Evolutionary conservation across 2,797 vertebrate genomes (phyloP), one percentile per base, ranked within the genome.

Genomic region (Eulemur rubriventer): DNA sequence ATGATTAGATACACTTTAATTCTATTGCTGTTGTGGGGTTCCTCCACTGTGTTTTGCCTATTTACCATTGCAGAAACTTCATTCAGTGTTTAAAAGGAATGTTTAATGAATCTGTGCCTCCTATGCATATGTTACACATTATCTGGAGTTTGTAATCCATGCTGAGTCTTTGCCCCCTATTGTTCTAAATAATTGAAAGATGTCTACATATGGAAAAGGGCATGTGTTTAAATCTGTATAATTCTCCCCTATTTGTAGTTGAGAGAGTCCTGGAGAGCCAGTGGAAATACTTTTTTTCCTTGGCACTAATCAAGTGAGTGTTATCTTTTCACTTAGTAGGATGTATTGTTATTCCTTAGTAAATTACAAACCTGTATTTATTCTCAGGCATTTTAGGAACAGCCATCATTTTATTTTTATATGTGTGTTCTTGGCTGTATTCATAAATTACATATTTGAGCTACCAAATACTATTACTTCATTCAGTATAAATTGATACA

Each of bases 391-490:
- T 89, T 96, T 92, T 91, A 91, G 92, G 33, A 91, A 65, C 52
- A 91, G 85, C 85, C 65, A 86, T 86, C 81, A 79, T 88, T 89
- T 90, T 61, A 57, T 95, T 88, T 94, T 93, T 73, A 78, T 84
- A 24, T 52, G 6, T 72, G 18, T 91, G 35, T 93, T 93, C 67
- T 93, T 90, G 93, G 86, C 83, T 93, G 33, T 90, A 72, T 70
- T 92, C 55, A 72, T 86, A 78, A 96, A 46, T 93, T 92, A 90
- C 9, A 11, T 95, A 92, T 94, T 95, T 83, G 52, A 89, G 72
- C 48, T 86, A 89, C 48, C 81, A 91, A 70, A 91, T 93, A 86
- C 41, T 59, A 94, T 46, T 59, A 94, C 48, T 67, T 86, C 48
- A 79, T 79, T 90, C 28, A 50, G 3, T 94, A 92, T 89, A 93